Percentiles rank a stretch among this genome's conserved stretches.
Conservation (phyloP, 2,888 invertebrate genomes). For the Gerris lacustris region DNA sequence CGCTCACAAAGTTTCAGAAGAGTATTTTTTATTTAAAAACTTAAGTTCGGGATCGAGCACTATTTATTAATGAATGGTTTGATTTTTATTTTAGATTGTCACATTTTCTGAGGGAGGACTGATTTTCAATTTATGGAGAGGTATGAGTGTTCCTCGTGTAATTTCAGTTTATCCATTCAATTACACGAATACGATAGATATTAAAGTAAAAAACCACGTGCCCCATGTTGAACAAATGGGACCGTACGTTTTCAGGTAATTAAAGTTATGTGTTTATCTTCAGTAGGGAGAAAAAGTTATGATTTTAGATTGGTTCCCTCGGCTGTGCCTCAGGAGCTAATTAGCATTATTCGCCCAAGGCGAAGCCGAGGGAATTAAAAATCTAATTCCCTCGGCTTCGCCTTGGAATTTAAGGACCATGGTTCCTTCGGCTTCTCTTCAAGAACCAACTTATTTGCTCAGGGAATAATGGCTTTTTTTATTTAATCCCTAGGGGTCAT, state of each 20-base stretch:
- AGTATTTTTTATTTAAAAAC: no score
- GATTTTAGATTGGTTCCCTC: no score
- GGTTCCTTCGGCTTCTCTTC: no score
- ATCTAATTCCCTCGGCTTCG: neutral
- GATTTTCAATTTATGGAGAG: conserved; percentile 23
- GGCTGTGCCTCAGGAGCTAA: no score
- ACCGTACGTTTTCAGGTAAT: conserved; percentile 18
- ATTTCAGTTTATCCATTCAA: conserved; percentile 25
- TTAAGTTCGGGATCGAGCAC: no score
- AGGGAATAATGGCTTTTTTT: no score
- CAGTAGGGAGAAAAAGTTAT: neutral
- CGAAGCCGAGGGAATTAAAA: neutral
- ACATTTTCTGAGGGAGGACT: conserved; percentile 21
- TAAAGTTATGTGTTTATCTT: neutral
- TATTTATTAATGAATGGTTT: no score
- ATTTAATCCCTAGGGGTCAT: no score
- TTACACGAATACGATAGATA: conserved; percentile 24
- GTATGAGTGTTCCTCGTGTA: conserved; percentile 17
- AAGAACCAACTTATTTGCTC: no score
- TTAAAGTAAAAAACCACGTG: conserved; percentile 17
- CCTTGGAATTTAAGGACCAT: neutral
- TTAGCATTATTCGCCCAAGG: neutral
- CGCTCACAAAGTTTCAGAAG: no score
- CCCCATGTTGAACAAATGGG: conserved; percentile 24
- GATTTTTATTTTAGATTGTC: conserved; percentile 19